Base-by-base conservation (phyloP, 1,140 invertebrate species). In the Pseudomyrmex dendroicus region DNA sequence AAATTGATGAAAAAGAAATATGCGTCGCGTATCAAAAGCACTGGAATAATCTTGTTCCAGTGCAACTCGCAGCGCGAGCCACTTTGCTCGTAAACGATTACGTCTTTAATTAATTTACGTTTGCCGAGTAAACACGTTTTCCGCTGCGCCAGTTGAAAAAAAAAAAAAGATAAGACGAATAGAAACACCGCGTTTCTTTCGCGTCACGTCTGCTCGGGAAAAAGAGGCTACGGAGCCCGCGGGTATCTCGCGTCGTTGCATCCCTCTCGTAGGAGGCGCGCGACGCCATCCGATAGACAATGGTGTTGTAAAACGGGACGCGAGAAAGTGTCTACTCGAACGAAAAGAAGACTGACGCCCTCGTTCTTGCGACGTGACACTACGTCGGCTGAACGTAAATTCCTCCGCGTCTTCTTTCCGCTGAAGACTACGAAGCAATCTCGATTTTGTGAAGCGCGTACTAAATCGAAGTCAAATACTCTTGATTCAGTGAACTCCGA, bases 61-160 rank as follows among this genome's bases (percentile, higher is more conserved):
- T 15, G 17, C 64, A 15, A 52, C 15, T 7, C 61, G 70, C 25
- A 50, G 54, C 50, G 62, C 17, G 48, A 17, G n/a, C 13, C 48
- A 76, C 61, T 76, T 76, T 76, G 35, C 17, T 54, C 13, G 8
- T 54, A 66, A 76, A 44, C 48, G 15, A 7, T 57, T 7, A 46
- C 17, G 13, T 57, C 35, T 70, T 83, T 87, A 86, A 87, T 77
- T 86, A 86, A 87, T 66, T 77, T 48, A 50, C 20, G 64, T 82
- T 83, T 22, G n/a, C 22, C 44, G n/a, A 20, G 17, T 46, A 83
- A 72, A 83, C 46, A 59, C 25, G n/a, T 57, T 66, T 66, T 66
- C 10, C 17, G 44, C 25, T 35, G 15, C 63, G n/a, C n/a, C 25
- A 64, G 35, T 20, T 74, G 44, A 20, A 0, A 35, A 35, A 63